Evolutionary conservation across 2,888 invertebrate genomes (phyloP).

Genomic region (Microdon myrmicae): DNA sequence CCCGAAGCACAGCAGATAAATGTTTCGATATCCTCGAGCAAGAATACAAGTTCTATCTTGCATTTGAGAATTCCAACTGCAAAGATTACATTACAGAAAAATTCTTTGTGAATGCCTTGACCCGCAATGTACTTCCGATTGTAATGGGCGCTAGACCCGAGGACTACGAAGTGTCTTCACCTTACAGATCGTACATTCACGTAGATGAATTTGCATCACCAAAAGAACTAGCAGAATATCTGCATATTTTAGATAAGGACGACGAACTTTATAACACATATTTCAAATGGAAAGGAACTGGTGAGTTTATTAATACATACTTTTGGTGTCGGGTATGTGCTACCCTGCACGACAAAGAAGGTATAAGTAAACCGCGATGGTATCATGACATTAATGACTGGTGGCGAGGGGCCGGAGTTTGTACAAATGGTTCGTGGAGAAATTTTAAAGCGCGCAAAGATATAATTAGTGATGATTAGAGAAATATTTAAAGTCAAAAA

Average conservation of each 20-base stretch:
- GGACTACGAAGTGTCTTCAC: constrained; percentile 89
- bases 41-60: constrained; percentile 96
- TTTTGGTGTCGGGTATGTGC: constrained; percentile 76
- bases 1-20: constrained; percentile 80
- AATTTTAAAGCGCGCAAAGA: constrained; percentile 67
- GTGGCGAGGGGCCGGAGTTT: constrained; percentile 87
- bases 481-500: constrained; percentile 11
- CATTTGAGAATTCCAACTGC: constrained; percentile 97
- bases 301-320: constrained; percentile 95
- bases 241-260: constrained; percentile 85
- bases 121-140: constrained; percentile 88
- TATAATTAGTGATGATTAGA: constrained; percentile 65
- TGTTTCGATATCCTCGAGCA: constrained; percentile 91
- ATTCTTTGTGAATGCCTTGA: constrained; percentile 93
- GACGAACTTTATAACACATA: constrained; percentile 93
- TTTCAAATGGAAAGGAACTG: constrained; percentile 93
- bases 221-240: constrained; percentile 85
- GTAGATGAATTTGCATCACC: constrained; percentile 94
- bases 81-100: constrained; percentile 96
- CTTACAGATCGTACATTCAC: constrained; percentile 92
- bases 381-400: constrained; percentile 84
- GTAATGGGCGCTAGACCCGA: constrained; percentile 95
- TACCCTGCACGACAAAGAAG: constrained; percentile 68
- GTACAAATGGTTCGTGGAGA: constrained; percentile 80
- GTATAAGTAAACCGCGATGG: constrained; percentile 62